These are phyloP conservation scores for Maniola hyperantus DNA, from an alignment of 2,888 invertebrate species.

Conservation along the genomic window DNA sequence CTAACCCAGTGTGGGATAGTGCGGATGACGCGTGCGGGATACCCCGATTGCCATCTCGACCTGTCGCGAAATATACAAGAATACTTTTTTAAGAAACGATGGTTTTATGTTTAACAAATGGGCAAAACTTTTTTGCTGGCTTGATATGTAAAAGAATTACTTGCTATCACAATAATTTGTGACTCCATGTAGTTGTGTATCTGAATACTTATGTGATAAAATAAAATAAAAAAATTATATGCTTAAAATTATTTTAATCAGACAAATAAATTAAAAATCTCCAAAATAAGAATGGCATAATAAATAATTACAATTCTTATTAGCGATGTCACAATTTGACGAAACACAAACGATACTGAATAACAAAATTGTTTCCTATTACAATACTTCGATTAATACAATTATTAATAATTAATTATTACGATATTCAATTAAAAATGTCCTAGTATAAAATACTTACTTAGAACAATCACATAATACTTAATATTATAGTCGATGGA, in stretches of 20 bases:
- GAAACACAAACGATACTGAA: conserved; percentile 62
- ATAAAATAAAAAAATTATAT: conserved; percentile 43
- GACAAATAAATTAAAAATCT: conserved; percentile 78
- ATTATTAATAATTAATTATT: conserved; percentile 47
- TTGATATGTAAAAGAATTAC: no score
- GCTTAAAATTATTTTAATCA: conserved; percentile 79
- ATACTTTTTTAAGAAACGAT: no score
- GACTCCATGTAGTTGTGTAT: not conserved
- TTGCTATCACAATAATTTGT: not conserved
- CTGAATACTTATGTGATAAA: conserved; percentile 7
- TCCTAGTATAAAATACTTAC: conserved; percentile 58
- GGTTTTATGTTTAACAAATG: no score
- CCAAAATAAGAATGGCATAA: conserved; percentile 68
- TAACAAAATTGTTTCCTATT: conserved; percentile 49
- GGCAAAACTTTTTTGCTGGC: no score
- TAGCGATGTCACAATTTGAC: conserved; percentile 58
- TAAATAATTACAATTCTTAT: conserved; percentile 68
- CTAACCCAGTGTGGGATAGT: no score
- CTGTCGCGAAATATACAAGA: no score
- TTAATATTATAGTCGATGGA: conserved; percentile 5
- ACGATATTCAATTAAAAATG: conserved; percentile 56
- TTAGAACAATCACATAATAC: conserved; percentile 44
- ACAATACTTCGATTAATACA: conserved; percentile 61
- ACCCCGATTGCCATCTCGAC: no score
- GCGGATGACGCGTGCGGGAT: no score